phyloP scores from a whole-genome alignment of 2,888 invertebrate genomes.

The Napeogenes inachia region DNA sequence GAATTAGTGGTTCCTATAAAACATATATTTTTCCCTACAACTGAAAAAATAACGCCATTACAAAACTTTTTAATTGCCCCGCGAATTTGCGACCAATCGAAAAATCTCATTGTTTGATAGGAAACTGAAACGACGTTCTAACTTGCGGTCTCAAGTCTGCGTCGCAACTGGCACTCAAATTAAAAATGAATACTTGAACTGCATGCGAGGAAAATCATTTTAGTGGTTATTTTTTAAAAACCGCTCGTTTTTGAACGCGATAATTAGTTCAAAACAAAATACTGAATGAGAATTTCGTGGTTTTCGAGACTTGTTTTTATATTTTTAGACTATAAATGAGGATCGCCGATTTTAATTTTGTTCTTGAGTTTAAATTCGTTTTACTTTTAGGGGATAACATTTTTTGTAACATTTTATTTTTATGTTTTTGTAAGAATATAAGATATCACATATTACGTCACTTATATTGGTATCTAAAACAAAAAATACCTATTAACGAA shows the following conservation, averaged over 20 bases:
- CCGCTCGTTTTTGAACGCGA: slow-evolving; percentile 21
- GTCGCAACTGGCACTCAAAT: slow-evolving; percentile 44
- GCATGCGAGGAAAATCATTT: slow-evolving; percentile 40
- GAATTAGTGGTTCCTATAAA: background rate
- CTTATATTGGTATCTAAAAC: background rate
- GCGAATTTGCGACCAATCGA: slow-evolving; percentile 63
- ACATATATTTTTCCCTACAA: slow-evolving; percentile 21
- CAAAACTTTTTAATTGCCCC: slow-evolving; percentile 72
- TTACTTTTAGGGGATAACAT: background rate
- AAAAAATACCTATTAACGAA: background rate
- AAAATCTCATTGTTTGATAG: slow-evolving; percentile 66
- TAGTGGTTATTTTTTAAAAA: slow-evolving; percentile 28
- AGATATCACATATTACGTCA: no score
- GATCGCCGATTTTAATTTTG: background rate
- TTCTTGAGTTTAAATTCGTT: background rate
- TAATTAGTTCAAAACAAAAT: slow-evolving; percentile 27
- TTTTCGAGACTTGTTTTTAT: slow-evolving; percentile 5
- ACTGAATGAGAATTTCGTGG: slow-evolving; percentile 7
- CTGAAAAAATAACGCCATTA: slow-evolving; percentile 37
- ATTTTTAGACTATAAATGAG: background rate
- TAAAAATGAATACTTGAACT: slow-evolving; percentile 49
- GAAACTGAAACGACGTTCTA: slow-evolving; percentile 42
- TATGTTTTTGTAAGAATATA: no score
- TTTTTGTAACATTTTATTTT: no score
- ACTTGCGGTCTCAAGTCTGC: slow-evolving; percentile 55